Base-by-base conservation (phyloP, 2,113 vertebrate species). In the Barnardius zonarius region DNA sequence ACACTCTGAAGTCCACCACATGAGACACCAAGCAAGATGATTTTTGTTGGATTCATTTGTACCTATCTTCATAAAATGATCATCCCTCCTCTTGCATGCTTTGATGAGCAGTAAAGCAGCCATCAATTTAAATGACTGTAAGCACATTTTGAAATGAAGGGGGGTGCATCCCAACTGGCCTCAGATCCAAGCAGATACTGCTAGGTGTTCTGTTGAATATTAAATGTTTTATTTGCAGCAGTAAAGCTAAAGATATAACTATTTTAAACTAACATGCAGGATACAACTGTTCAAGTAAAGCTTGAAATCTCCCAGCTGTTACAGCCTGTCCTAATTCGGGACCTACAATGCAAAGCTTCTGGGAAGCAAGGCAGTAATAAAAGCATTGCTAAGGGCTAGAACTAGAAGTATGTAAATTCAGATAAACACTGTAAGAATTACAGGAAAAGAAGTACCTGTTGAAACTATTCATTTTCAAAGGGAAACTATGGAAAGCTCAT, bases 1-100 rank as follows among this genome's bases (percentile, higher is more conserved):
- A 30, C 4, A 5, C 27, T 55, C 59, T 91, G 67, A 73, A 90
- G 79, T 85, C 82, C n/a, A 67, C 52, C 74, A 49, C 52, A 10
- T 66, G 62, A 83, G 73, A 72, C 59, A 86, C 70, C 39, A 83
- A 81, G 39, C 8, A 23, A 83, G 79, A 35, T 93, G 70, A 68
- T 87, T 94, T 92, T 87, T 91, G 81, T 90, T 73, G 68, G 70
- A 52, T 83, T 64, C 43, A 30, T 94, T 80, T 94, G 59, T 86
- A 66, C 37, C 20, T 68, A 12, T 73, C 78, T 90, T 88, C 59
- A 67, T 83, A 15, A 90, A 83, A 24, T 62, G n/a, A 39, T 90
- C 70, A 44, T 91, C 31, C 44, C 31, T 92, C 30, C 43, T 88
- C 43, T 77, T 69, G 27, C 75, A 27, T 44, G 41, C 72, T 88